Percentiles rank a stretch among this genome's conserved stretches.
Evolutionary conservation across 2,113 vertebrate genomes (phyloP).

Genomic region (Talpa occidentalis): DNA sequence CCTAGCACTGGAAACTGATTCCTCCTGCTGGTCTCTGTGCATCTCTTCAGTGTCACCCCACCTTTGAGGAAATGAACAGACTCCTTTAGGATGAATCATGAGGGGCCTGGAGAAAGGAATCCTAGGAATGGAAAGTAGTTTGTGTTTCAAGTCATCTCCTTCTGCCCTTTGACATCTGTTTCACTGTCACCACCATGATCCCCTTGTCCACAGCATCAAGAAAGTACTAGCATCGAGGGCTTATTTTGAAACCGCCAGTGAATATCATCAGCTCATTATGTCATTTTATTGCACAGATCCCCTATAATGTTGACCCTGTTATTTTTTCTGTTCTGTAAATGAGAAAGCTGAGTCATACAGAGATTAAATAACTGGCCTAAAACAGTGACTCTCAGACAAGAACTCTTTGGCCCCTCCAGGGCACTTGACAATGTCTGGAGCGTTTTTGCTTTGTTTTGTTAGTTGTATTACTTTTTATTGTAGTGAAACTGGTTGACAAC

Average conservation of each 20-base stretch:
- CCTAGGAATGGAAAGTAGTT: not conserved
- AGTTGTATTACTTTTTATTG: too few species aligned
- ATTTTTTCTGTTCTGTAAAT: not conserved
- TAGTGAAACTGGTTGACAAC: too few species aligned
- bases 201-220: rapidly evolving
- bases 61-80: not conserved
- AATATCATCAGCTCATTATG: not conserved
- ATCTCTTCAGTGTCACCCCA: not conserved
- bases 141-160: not conserved
- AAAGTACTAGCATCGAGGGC: not conserved
- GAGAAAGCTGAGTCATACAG: not conserved
- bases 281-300: not conserved
- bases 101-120: not conserved
- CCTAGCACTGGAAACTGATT: not conserved
- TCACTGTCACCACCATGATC: not conserved
- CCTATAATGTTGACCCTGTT: not conserved
- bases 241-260: not conserved
- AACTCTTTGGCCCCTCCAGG: not conserved
- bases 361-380: not conserved
- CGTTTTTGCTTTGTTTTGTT: too few species aligned
- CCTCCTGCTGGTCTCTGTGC: not conserved
- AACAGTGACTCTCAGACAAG: not conserved
- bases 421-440: not conserved
- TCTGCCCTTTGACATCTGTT: not conserved
- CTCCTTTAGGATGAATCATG: not conserved